Evolutionary conservation across 1,140 invertebrate species (phyloP).

Genomic region (Spodoptera frugiperda): DNA sequence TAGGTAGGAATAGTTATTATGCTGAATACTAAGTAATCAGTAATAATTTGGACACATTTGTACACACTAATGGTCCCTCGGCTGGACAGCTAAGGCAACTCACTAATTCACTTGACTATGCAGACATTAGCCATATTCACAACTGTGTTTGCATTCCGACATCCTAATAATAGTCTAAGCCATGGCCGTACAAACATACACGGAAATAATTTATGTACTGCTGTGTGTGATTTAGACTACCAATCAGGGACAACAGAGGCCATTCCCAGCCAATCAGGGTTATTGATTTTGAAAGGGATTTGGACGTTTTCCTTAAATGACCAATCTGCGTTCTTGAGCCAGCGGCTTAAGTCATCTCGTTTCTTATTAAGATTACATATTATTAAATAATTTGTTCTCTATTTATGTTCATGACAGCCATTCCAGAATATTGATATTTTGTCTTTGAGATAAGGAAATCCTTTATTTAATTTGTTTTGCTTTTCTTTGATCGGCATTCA

Average conservation of each 20-base stretch:
- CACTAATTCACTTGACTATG: conserved; percentile 17
- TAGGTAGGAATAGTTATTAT: neutral
- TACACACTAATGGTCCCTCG: neutral
- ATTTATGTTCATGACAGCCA: neutral
- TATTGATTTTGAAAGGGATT: conserved; percentile 30
- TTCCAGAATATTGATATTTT: neutral
- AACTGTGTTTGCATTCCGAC: conserved; percentile 20
- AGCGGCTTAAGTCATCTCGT: conserved; percentile 12
- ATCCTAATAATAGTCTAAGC: neutral
- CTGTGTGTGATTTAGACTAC: conserved; percentile 20
- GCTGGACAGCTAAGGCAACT: neutral
- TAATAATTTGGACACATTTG: neutral
- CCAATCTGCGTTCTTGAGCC: neutral
- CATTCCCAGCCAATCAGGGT: conserved; percentile 21
- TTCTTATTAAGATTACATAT: conserved; percentile 16
- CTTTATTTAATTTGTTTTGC: neutral
- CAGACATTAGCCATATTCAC: conserved; percentile 28
- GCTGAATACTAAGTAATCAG: too few relatives aligned
- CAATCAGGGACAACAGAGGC: neutral
- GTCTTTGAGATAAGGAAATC: neutral
- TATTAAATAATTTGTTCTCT: conserved; percentile 28
- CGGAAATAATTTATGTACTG: conserved; percentile 28
- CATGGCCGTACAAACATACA: neutral
- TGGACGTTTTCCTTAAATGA: conserved; percentile 33
- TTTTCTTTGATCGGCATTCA: neutral